phyloP scores from a whole-genome alignment of 2,888 invertebrate species.

The Cantharis lateralis region DNA sequence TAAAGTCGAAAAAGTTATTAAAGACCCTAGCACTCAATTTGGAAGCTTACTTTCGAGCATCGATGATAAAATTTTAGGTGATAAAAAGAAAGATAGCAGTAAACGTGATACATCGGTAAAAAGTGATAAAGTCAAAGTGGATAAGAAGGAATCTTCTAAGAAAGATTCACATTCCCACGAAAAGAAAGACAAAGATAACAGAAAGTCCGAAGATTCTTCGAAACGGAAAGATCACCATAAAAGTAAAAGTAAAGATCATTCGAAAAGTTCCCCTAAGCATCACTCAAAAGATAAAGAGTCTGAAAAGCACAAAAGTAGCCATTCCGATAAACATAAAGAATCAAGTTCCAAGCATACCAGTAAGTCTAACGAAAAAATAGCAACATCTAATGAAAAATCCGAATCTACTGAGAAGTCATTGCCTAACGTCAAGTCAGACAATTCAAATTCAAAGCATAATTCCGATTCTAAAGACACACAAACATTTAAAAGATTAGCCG shows the following conservation, averaged over 20 bases:
- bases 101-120: not conserved
- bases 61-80: conserved; percentile 39
- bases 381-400: not conserved
- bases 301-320: conserved; percentile 11
- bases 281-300: conserved; percentile 8
- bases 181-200: not conserved
- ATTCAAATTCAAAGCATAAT: not conserved
- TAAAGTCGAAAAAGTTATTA: conserved; percentile 11
- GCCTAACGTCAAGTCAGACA: not conserved
- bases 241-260: conserved; percentile 27
- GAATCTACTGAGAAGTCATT: not conserved
- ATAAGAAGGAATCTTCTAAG: conserved; percentile 5
- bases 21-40: conserved; percentile 33
- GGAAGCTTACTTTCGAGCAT: conserved; percentile 41
- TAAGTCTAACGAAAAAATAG: not conserved
- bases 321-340: not conserved
- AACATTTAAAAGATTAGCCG: conserved; percentile 50
- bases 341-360: not conserved
- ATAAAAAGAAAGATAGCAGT: conserved; percentile 24
- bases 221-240: not conserved
- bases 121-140: not conserved
- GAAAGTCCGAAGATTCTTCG: not conserved
- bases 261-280: conserved; percentile 13
- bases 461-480: not conserved
- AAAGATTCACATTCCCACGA: not conserved